phyloP scores from a whole-genome alignment of 2,888 invertebrate species.

The Melinopterus prodromus region DNA sequence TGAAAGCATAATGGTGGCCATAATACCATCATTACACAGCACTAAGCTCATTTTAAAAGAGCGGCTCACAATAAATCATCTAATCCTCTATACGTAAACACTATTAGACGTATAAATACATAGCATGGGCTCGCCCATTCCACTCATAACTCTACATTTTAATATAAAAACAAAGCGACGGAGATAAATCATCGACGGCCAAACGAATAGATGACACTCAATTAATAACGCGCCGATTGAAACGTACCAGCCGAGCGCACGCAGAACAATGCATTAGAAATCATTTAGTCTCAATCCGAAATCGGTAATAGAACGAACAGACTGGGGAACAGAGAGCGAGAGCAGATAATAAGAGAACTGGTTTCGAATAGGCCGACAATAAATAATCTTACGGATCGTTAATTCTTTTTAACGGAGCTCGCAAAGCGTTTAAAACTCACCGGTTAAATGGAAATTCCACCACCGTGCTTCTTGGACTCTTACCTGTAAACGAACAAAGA shows the following conservation, averaged over 20 bases:
- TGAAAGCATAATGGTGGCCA: too few relatives aligned
- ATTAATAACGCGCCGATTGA: constrained; percentile 33
- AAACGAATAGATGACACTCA: constrained; percentile 26
- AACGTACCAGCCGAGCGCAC: constrained; percentile 19
- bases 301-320: constrained; percentile 11
- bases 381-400: constrained; percentile 41
- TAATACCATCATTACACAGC: too few relatives aligned
- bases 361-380: constrained; percentile 41
- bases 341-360: constrained; percentile 36
- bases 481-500: too few relatives aligned
- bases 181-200: not conserved
- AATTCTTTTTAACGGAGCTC: constrained; percentile 23
- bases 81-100: not conserved
- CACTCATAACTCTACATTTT: not conserved
- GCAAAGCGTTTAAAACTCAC: not conserved
- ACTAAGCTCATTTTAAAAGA: not conserved
- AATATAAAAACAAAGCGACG: not conserved
- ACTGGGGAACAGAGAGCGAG: constrained; percentile 15
- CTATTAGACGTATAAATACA: not conserved
- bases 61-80: not conserved
- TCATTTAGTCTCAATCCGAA: constrained; percentile 26
- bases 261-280: constrained; percentile 27
- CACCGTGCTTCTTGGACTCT: not conserved
- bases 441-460: not conserved
- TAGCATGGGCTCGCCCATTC: not conserved